phyloP scores from a whole-genome alignment of 2,888 invertebrate genomes.

The Watsonalla cultraria region DNA sequence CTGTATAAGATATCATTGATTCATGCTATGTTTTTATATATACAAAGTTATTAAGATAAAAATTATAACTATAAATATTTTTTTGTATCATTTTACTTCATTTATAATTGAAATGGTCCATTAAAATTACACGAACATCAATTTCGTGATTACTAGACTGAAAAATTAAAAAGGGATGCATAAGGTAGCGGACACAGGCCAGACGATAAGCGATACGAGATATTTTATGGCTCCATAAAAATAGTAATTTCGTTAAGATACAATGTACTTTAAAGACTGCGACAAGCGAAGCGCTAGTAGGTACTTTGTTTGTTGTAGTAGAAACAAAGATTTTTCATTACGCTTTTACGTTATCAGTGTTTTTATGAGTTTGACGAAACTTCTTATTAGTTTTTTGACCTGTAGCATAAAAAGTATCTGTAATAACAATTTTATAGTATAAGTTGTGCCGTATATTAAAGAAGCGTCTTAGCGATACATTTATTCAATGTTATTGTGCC shows the following conservation, averaged over 20 bases:
- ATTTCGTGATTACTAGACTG: slow-evolving; percentile 7
- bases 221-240: slow-evolving; percentile 1
- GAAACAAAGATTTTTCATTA: slow-evolving; percentile 1
- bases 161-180: slow-evolving; percentile 5
- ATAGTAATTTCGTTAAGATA: slow-evolving; percentile 2
- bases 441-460: no score
- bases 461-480: no score
- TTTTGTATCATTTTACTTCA: neutral
- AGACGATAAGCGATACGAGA: neutral
- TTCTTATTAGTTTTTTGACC: neutral
- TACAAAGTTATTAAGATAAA: no score
- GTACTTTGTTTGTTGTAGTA: neutral
- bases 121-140: slow-evolving; percentile 4
- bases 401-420: neutral
- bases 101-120: neutral
- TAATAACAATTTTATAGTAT: neutral
- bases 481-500: no score
- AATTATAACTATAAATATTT: no score
- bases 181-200: neutral
- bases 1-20: no score
- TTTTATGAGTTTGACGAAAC: no score
- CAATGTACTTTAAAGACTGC: slow-evolving; percentile 3
- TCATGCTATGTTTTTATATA: no score
- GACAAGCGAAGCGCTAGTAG: neutral
- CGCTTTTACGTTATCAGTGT: neutral